These are phyloP conservation scores for Drosophila jambulina DNA, from an alignment of 1,140 invertebrate species.

Conservation along the genomic window DNA sequence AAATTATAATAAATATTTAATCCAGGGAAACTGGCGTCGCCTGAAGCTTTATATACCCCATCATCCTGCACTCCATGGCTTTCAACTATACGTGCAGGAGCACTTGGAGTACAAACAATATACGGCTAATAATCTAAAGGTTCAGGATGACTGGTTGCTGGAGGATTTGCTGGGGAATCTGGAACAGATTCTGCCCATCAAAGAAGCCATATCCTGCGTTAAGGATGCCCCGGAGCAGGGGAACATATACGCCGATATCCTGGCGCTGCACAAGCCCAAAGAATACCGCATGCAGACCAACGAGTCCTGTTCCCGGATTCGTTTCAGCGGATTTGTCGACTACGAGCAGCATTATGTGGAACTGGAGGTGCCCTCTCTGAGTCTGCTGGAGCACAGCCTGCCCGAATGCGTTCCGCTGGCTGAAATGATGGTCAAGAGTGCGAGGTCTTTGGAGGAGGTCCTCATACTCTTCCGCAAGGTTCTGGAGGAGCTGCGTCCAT, in stretches of 20 bases:
- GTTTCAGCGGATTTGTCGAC: conserved; percentile 60
- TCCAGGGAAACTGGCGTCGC: conserved; percentile 33
- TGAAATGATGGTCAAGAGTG: conserved; percentile 49
- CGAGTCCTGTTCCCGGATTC: conserved; percentile 45
- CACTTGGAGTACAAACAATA: conserved; percentile 57
- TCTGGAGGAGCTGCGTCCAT: conserved; percentile 68
- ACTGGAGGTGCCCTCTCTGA: conserved; percentile 58
- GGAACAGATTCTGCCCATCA: conserved; percentile 15
- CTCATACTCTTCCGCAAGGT: conserved; percentile 62
- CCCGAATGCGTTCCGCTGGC: conserved; percentile 59
- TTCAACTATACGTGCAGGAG: conserved; percentile 48
- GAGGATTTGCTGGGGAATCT: conserved; percentile 51
- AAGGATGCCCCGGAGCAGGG: neutral
- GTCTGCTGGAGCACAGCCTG: conserved; percentile 65
- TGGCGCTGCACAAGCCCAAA: conserved; percentile 51
- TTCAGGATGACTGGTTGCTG: conserved; percentile 40
- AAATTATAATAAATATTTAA: neutral
- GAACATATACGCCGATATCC: conserved; percentile 66
- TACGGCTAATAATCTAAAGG: conserved; percentile 22
- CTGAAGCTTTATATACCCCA: conserved; percentile 57
- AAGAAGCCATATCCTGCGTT: neutral
- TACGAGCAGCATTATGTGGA: conserved; percentile 68
- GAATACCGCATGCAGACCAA: conserved; percentile 61
- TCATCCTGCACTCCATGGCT: conserved; percentile 41
- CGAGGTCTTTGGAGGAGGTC: conserved; percentile 24